Evolutionary conservation across 2,113 vertebrate species (phyloP), one percentile per base, ranked within the genome.

Genomic region (Eulemur rufifrons): DNA sequence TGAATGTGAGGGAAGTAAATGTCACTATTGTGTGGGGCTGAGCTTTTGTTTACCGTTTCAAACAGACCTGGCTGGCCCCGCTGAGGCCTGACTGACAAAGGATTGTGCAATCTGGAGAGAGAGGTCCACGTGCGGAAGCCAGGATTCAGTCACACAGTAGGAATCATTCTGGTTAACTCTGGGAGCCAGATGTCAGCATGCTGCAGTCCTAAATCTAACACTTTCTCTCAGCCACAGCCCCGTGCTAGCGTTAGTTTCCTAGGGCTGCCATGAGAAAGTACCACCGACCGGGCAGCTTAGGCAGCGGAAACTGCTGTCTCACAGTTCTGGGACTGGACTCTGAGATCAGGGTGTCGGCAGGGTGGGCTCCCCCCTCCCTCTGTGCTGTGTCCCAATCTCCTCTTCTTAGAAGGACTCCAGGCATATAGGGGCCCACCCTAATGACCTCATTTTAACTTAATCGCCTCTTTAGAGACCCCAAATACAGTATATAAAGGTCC

Each of bases 21-120:
- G 96, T 95, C 61, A 61, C 82, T 61, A 74, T 91, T 91, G 93
- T 95, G 82, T 89, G 37, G 54, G 66, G 61, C 69, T 50, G 80
- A 82, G 74, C 25, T 82, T 94, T 94, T 81, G 80, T 91, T 78
- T 80, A 73, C 27, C 66, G 6, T 96, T 74, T 64, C 27, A 20
- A 76, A 47, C 64, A 93, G 93, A 78, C 86, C 76, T 91, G 81
- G 89, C 52, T 59, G 54, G 76, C 81, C 63, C 82, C 17, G 14
- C 47, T 64, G 17, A 17, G 18, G 82, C 77, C 69, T 95, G 47
- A 34, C 69, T 77, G 86, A 93, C 85, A 91, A 68, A 6, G n/a
- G 81, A 25, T 85, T 78, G 73, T 86, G 91, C 23, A 73, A 80
- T 56, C 20, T 29, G 10, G 3, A 45, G 80, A 1, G 56, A 61